Evolutionary conservation across 2,113 vertebrate species (phyloP), one percentile per base, ranked within the genome.

Genomic region (Etheostoma cragini): DNA sequence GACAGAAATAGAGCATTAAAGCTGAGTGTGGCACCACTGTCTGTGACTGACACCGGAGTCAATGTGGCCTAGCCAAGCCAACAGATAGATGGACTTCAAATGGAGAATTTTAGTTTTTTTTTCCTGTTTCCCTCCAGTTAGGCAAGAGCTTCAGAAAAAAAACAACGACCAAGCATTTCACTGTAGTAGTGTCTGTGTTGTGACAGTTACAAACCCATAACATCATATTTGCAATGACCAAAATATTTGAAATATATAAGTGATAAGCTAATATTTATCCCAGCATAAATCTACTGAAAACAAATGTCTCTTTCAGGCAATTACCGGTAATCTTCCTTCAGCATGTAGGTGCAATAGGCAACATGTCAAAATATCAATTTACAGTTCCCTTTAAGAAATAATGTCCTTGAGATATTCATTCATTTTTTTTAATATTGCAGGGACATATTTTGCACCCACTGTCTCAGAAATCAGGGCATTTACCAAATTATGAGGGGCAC

Each of bases 1-100:
- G 75, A 80, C 12, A 62, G 78, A 57, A 68, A 76, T 63, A 84
- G 57, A 83, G 65, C 49, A 17, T 30, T 42, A 65, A 54, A 75
- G 57, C 66, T 64, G 61, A 83, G 61, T 54, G 63, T 19, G 8
- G 46, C 46, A n/a, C 35, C 57, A 33, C 46, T 63, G 66, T 21
- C 53, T 22, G 26, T 38, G 62, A 50, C 17, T 73, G 70, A 80
- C 72, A 68, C 77, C 45, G 52, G 15, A 50, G 46, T 60, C 45
- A n/a, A 33, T 70, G 57, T 72, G 72, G 71, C n/a, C 54, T 35
- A 22, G 49, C 49, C 53, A 15, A 19, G 26, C 19, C 68, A 66
- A 47, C 72, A 86, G 33, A 74, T 22, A 22, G 35, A 75, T 1
- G 30, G 50, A 60, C 57, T 62, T 26, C 65, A 57, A 61, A 81